These are phyloP conservation scores for Isotomurus palustris DNA, from an alignment of 2,888 invertebrate genomes.

Conservation along the genomic window DNA sequence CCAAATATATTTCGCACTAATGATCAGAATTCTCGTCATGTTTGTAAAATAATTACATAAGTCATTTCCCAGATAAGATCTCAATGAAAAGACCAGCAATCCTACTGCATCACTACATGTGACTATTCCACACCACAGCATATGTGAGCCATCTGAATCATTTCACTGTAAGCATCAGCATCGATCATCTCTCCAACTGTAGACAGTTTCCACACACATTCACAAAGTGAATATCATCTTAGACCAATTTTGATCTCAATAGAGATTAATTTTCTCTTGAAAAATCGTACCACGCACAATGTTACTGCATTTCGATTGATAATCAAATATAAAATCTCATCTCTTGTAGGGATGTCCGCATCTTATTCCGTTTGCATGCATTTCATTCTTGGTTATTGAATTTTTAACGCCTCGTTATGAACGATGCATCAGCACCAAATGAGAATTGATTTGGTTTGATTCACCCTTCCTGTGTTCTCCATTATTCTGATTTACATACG, in stretches of 20 bases:
- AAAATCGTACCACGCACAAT: too few species aligned
- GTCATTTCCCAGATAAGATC: neutral
- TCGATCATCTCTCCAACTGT: too few species aligned
- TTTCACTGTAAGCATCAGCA: too few species aligned
- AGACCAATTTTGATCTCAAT: slow-evolving; percentile 1
- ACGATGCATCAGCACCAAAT: slow-evolving; percentile 1
- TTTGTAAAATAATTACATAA: slow-evolving; percentile 4
- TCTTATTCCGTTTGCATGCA: neutral
- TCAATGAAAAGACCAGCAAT: neutral
- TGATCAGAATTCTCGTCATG: slow-evolving; percentile 1
- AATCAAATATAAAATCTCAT: neutral
- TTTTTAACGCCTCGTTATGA: slow-evolving; percentile 5
- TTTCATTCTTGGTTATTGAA: neutral
- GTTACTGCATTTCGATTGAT: too few species aligned
- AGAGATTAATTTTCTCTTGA: neutral
- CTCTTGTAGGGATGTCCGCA: neutral
- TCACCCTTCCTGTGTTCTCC: too few species aligned
- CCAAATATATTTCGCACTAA: neutral
- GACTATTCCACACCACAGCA: neutral
- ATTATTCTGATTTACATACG: too few species aligned
- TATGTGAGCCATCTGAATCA: too few species aligned
- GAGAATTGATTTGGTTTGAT: neutral
- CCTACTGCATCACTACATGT: neutral
- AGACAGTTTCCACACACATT: neutral
- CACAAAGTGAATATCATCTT: slow-evolving; percentile 6